Evolutionary conservation across 2,888 invertebrate species (phyloP).

Genomic region (Lysandra coridon): DNA sequence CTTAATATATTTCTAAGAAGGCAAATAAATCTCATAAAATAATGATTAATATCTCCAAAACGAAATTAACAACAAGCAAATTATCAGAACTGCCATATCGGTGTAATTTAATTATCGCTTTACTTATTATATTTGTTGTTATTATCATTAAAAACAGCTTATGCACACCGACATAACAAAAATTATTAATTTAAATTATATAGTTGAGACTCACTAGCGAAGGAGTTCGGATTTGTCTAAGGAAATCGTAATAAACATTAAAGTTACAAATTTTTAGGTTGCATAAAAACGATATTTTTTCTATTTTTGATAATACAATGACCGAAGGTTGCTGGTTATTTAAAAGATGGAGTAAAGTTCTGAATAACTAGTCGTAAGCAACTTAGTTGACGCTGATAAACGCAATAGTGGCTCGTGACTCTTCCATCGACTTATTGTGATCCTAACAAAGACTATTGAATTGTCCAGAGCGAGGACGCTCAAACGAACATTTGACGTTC

Average conservation of each 20-base stretch:
- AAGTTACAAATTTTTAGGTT: background rate
- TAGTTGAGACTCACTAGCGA: no score
- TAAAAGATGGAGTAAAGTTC: constrained; percentile 34
- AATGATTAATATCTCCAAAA: no score
- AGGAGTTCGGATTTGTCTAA: no score
- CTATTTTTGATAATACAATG: background rate
- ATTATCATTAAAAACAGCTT: no score
- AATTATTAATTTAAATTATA: no score
- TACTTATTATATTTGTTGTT: background rate
- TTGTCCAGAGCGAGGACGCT: background rate
- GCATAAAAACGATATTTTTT: background rate
- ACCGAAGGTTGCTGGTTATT: constrained; percentile 28
- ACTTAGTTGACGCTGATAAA: background rate
- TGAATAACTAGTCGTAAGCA: background rate
- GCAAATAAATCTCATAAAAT: background rate
- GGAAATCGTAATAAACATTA: background rate
- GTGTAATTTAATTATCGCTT: no score
- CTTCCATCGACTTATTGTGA: constrained; percentile 28
- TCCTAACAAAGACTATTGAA: constrained; percentile 36
- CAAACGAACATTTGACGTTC: background rate
- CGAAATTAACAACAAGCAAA: background rate
- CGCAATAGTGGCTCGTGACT: background rate
- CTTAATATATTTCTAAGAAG: background rate
- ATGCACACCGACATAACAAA: no score
- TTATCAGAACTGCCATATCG: no score